Evolutionary conservation across 2,113 vertebrate species (phyloP), one percentile per base, ranked within the genome.

Genomic region (Mandrillus leucophaeus): DNA sequence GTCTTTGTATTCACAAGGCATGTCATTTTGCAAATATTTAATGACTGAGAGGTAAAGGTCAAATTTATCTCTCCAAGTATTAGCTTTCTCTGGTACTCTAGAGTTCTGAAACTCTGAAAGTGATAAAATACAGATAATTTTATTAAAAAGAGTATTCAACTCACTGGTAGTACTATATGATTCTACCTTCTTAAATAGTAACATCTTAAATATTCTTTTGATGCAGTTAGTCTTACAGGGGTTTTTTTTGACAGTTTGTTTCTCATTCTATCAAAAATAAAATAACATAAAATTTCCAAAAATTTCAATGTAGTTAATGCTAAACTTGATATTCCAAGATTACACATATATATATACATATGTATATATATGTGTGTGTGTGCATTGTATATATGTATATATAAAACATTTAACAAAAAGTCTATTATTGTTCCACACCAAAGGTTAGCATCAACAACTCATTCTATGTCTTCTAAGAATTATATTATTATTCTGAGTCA

Each of bases 21-120:
- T 89, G 72, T 52, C 6, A 35, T n/a, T 92, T 96, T 93, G 55
- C 50, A 95, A 88, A 93, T 17, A 4, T 68, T 45, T 88, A 95
- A 95, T 72, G 48, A 93, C 59, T 18, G 73, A 57, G 30, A 95
- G 11, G 50, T 92, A 91, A 85, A 80, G 27, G 52, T 20, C 30
- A 89, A 93, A 81, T 89, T 95, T 1, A 64, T 82, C 55, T 25
- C 87, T 61, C 3, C 82, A 8, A 96, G 59, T 78, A 38, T 84
- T 40, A 48, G 27, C 14, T 12, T 72, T 94, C 6, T 96, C 18
- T 27, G 14, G 7, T 8, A 80, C 14, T 40, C 48, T 35, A 32
- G 57, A 55, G 91, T 13, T 5, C 40, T 8, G 80, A 84, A 96
- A 57, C 0, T 59, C 20, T 76, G 14, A 4, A 48, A 32, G 22